These are phyloP conservation scores for Latheticus oryzae DNA, from an alignment of 2,888 invertebrate species.

Conservation along the genomic window DNA sequence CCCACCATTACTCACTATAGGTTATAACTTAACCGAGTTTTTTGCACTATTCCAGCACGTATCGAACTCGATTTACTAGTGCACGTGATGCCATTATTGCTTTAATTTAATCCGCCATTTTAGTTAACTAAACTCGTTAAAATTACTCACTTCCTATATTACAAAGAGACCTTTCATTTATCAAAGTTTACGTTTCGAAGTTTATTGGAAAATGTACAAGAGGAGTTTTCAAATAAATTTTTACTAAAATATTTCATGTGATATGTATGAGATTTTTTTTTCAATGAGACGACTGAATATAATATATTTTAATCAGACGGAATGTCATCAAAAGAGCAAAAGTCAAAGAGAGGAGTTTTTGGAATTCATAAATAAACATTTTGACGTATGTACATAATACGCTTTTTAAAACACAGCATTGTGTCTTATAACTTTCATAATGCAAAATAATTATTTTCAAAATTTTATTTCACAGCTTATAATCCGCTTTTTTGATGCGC, in stretches of 20 bases:
- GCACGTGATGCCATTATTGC: constrained; percentile 27
- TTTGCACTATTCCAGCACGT: constrained; percentile 9
- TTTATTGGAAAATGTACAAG: constrained; percentile 31
- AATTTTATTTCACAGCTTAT: too few relatives aligned
- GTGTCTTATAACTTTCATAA: too few relatives aligned
- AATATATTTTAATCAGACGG: constrained; percentile 32
- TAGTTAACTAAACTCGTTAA: constrained; percentile 9
- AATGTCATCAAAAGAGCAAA: constrained; percentile 6
- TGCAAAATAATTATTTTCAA: too few relatives aligned
- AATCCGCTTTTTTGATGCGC: too few relatives aligned
- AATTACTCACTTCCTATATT: not conserved
- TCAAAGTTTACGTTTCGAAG: constrained; percentile 18
- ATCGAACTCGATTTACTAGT: constrained; percentile 18
- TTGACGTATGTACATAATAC: too few relatives aligned
- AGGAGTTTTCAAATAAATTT: constrained; percentile 9
- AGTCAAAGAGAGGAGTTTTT: too few relatives aligned
- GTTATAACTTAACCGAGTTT: too few relatives aligned
- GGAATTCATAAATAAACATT: too few relatives aligned
- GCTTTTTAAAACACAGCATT: too few relatives aligned
- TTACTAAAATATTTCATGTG: constrained; percentile 14
- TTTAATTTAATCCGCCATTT: constrained; percentile 19
- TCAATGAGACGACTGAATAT: constrained; percentile 30
- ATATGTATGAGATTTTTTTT: constrained; percentile 19
- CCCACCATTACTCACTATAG: too few relatives aligned
- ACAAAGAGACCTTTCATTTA: too few relatives aligned